A percentile compares a stretch with the other conserved stretches of the same genome.
Conservation (phyloP, 1,140 invertebrate genomes). For the Drosophila takahashii region DNA sequence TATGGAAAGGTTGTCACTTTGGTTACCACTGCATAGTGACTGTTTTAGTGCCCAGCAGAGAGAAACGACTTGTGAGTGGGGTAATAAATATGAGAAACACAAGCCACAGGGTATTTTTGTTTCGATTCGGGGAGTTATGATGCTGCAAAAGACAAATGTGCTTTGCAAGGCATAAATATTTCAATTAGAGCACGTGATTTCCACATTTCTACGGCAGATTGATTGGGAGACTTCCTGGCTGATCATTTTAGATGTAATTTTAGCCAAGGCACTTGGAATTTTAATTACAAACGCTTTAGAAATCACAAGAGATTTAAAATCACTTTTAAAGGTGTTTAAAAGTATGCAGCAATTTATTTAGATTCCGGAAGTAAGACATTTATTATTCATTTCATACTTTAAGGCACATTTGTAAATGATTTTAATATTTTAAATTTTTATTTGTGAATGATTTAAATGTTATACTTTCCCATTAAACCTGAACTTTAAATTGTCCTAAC, state of each 20-base stretch:
- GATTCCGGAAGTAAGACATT: too few species aligned
- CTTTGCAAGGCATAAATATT: constrained; percentile 58
- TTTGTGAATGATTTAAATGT: too few species aligned
- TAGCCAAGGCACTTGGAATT: background rate
- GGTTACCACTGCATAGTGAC: constrained; percentile 3
- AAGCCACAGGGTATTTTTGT: constrained; percentile 13
- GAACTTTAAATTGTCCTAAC: too few species aligned
- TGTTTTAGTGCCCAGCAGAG: background rate
- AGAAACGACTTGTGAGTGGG: background rate
- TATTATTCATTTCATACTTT: too few species aligned
- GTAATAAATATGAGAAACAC: constrained; percentile 6
- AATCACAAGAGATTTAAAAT: too few species aligned
- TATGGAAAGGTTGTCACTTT: constrained; percentile 36
- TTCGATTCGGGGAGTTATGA: constrained; percentile 7
- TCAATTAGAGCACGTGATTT: constrained; percentile 72
- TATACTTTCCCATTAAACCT: too few species aligned
- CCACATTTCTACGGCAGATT: constrained; percentile 33
- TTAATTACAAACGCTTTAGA: background rate
- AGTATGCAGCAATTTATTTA: too few species aligned
- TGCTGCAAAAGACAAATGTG: constrained; percentile 35
- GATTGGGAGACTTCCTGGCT: constrained; percentile 24
- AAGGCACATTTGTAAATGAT: too few species aligned
- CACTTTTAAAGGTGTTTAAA: too few species aligned
- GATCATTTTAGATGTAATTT: background rate
- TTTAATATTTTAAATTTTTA: too few species aligned